These are phyloP conservation scores for Drosophila repletoides DNA, from an alignment of 1,140 invertebrate species.

Conservation along the genomic window DNA sequence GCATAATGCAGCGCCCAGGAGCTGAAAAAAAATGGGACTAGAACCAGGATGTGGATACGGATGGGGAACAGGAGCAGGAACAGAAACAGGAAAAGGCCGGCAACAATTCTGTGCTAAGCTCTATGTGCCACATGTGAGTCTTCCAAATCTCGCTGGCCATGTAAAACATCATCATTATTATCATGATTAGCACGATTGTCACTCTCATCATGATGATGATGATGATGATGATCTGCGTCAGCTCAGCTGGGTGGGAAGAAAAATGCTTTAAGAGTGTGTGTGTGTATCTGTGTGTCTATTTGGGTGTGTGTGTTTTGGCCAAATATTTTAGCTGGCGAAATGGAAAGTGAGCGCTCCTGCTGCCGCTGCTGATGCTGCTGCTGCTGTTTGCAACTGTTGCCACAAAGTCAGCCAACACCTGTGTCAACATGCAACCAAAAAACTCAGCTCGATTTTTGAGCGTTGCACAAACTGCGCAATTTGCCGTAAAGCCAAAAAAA, in stretches of 20 bases:
- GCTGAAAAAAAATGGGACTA: slow-evolving; percentile 34
- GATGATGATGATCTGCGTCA: slow-evolving; percentile 10
- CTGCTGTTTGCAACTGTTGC: background rate
- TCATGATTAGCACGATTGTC: slow-evolving; percentile 9
- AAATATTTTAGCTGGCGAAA: slow-evolving; percentile 38
- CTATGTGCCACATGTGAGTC: slow-evolving; percentile 12
- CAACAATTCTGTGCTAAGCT: slow-evolving; percentile 5
- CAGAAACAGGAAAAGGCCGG: slow-evolving; percentile 2
- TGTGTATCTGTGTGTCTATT: slow-evolving; percentile 4
- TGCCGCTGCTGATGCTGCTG: slow-evolving; percentile 1
- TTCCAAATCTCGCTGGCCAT: slow-evolving; percentile 19
- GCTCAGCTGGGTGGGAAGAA: background rate
- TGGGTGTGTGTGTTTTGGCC: slow-evolving; percentile 17
- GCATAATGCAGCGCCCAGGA: slow-evolving; percentile 58
- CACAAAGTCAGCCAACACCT: slow-evolving; percentile 13
- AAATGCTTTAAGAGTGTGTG: slow-evolving; percentile 31
- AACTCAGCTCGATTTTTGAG: slow-evolving; percentile 7
- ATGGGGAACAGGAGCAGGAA: no score
- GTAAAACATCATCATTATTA: slow-evolving; percentile 35
- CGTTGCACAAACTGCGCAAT: slow-evolving; percentile 45
- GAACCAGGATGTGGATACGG: background rate
- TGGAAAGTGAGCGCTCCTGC: slow-evolving; percentile 30
- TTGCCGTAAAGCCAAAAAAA: no score
- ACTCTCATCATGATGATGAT: slow-evolving; percentile 5
- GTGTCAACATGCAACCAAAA: slow-evolving; percentile 9